Percentiles rank a stretch among this genome's conserved stretches.
Evolutionary conservation across 2,888 invertebrate species (phyloP).

Genomic region (Perizoma affinitatum): DNA sequence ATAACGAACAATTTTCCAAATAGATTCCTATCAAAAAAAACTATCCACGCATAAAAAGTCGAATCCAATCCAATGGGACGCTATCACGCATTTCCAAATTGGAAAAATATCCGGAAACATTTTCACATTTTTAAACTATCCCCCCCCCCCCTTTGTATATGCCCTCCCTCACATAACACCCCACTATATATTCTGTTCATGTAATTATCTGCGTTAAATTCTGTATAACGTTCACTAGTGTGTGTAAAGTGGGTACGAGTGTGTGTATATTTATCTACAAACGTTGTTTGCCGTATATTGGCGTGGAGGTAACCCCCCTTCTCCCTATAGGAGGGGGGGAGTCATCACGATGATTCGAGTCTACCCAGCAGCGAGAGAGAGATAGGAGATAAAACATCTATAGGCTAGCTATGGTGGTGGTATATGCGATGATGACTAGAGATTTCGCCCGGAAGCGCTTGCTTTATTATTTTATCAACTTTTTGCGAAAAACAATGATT

Average conservation of each 20-base stretch:
- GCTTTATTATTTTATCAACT: slow-evolving; percentile 12
- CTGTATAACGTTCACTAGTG: slow-evolving; percentile 63
- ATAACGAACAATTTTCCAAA: not conserved
- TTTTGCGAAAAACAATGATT: no score
- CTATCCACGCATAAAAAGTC: slow-evolving; percentile 14
- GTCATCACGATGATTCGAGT: slow-evolving; percentile 72
- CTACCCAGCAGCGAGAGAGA: slow-evolving; percentile 69
- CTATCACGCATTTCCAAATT: slow-evolving; percentile 45
- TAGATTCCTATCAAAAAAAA: slow-evolving; percentile 25
- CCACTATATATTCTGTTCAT: slow-evolving; percentile 62
- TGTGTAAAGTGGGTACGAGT: not conserved
- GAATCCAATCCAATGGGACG: slow-evolving; percentile 18
- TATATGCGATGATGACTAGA: slow-evolving; percentile 57
- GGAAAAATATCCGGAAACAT: slow-evolving; percentile 59
- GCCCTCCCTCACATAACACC: slow-evolving; percentile 32
- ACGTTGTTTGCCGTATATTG: slow-evolving; percentile 73
- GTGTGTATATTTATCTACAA: slow-evolving; percentile 62
- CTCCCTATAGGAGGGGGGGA: slow-evolving; percentile 29
- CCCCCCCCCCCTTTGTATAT: slow-evolving; percentile 33
- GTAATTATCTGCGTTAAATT: slow-evolving; percentile 77
- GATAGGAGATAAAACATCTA: slow-evolving; percentile 51
- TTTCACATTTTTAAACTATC: slow-evolving; percentile 54
- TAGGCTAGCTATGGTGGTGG: slow-evolving; percentile 41
- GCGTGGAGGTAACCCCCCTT: slow-evolving; percentile 54
- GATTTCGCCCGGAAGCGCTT: slow-evolving; percentile 53